Percentiles rank a stretch among this genome's conserved stretches.
Evolutionary conservation across 2,113 vertebrate genomes (phyloP).

Genomic region (Halichoerus grypus): DNA sequence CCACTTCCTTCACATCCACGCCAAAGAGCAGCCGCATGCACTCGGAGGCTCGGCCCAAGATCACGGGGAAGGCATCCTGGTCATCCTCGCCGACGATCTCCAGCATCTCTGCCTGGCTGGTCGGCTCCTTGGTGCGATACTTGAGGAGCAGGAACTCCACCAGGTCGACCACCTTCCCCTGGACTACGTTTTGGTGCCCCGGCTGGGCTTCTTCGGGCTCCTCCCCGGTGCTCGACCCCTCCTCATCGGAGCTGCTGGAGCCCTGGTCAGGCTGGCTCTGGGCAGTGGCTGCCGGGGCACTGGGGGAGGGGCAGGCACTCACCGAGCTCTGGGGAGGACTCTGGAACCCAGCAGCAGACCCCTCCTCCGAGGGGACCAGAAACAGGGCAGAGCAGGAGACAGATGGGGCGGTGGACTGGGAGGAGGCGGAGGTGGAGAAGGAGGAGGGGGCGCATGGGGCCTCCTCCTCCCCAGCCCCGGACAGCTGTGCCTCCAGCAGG

Average conservation of each 20-base stretch:
- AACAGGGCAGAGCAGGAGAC: too few relatives aligned
- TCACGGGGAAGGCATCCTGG: neutral
- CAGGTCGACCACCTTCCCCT: neutral
- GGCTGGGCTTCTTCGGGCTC: fast-evolving
- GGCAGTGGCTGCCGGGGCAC: too few relatives aligned
- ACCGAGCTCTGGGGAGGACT: too few relatives aligned
- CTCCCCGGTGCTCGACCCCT: fast-evolving
- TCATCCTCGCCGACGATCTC: fast-evolving
- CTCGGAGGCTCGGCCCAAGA: neutral
- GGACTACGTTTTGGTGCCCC: fast-evolving
- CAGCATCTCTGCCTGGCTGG: neutral
- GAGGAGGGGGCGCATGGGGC: too few relatives aligned
- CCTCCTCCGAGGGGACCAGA: too few relatives aligned
- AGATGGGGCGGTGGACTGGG: too few relatives aligned
- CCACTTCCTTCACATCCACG: neutral
- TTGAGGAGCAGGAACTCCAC: neutral
- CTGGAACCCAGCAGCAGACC: too few relatives aligned
- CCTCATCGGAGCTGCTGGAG: too few relatives aligned
- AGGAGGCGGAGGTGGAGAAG: too few relatives aligned
- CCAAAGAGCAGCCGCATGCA: slow-evolving; percentile 3
- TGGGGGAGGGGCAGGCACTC: too few relatives aligned
- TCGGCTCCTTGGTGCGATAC: neutral
- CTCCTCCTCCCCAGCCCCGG: too few relatives aligned
- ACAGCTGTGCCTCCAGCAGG: too few relatives aligned
- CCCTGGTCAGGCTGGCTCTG: neutral